Base-by-base conservation (phyloP, 2,888 invertebrate genomes). In the Caenorhabditis afra region DNA sequence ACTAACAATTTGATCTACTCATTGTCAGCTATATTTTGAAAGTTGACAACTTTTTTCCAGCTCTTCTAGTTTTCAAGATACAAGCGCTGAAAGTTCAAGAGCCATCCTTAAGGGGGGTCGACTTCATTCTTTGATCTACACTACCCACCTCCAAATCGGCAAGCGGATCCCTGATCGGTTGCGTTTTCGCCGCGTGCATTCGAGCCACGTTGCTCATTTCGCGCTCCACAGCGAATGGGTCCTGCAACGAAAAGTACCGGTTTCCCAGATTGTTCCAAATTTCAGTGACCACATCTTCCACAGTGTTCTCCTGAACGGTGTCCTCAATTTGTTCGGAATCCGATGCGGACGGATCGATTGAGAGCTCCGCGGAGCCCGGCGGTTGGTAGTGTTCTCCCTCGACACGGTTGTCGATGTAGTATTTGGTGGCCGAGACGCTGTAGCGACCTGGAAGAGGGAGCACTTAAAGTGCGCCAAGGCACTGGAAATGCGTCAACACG, bases 371-470 rank as follows among this genome's bases (percentile, higher is more conserved):
- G 29, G 29, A 29, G 22, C 3, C 12, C 11, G 7, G 3, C 0
- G 58, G 39, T 16, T 59, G 57, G 10, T 57, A 68, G 37, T 77
- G 77, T 18, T 77, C 70, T 0, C 77, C 77, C 20, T 78, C 78
- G 23, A 79, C 53, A 10, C 79, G 73, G 49, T 79, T 79, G 41
- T 79, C 79, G 37, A 68, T 68, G 61, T 79, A 79, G 58, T 79
- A 79, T 53, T 79, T 79, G 37, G 79, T 79, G 8, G 79, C 73
- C 11, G 79, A 79, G n/a, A 79, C 79, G 29, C 66, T 59, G 57
- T 78, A 78, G 29, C 23, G 8, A 0, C 77, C 77, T 76, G 64
- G 11, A 66, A 55, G 29, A 5, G 29, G 22, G 16, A 23, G 52
- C n/a, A n/a, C n/a, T n/a, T n/a, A n/a, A 49, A 12, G 12, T 35